Base-by-base conservation (phyloP, 2,797 vertebrate species). In the Pseudochaenichthys georgianus region DNA sequence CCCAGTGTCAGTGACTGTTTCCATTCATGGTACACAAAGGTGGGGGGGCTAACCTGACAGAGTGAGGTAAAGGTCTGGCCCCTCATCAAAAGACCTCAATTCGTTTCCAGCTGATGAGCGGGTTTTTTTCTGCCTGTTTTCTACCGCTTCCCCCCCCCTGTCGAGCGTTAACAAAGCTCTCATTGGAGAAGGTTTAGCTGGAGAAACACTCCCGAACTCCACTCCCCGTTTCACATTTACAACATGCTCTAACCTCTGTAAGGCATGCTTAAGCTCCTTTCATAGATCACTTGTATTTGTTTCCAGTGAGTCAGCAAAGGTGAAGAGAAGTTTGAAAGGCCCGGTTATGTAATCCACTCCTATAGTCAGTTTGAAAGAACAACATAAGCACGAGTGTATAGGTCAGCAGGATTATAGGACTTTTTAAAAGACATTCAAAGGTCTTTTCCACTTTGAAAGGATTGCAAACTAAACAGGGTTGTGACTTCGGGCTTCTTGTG, bases 31-130 rank as follows among this genome's bases (percentile, higher is more conserved):
- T 41, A 46, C 50, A 71, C 75, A 81, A 85, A 80, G 77, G 69
- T 77, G 62, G 74, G 69, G 65, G 59, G 48, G 55, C 19, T 28
- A 34, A 68, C 73, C 58, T 70, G 75, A 70, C 65, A 53, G 77
- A 81, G 83, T 81, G 77, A 71, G 78, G 70, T 82, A 74, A 67
- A 85, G 73, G 31, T 67, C 62, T 88, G 86, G 85, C 66, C 45
- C 16, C 10, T 67, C 59, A 75, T 86, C 82, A 77, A 77, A 86
- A 78, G 65, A 41, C 52, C 57, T 58, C 60, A 64, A 73, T 73
- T 82, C 61, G 77, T 71, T 63, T 65, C 71, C 62, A 64, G 71
- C 66, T 70, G 63, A 78, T 71, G 42, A 53, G 19, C 23, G 0
- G 12, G 28, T 42, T 55, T 42, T 19, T 46, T 31, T 2, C 42